Evolutionary conservation across 2,888 invertebrate species (phyloP), one percentile per base, ranked within the genome.

Genomic region (Laothoe populi): DNA sequence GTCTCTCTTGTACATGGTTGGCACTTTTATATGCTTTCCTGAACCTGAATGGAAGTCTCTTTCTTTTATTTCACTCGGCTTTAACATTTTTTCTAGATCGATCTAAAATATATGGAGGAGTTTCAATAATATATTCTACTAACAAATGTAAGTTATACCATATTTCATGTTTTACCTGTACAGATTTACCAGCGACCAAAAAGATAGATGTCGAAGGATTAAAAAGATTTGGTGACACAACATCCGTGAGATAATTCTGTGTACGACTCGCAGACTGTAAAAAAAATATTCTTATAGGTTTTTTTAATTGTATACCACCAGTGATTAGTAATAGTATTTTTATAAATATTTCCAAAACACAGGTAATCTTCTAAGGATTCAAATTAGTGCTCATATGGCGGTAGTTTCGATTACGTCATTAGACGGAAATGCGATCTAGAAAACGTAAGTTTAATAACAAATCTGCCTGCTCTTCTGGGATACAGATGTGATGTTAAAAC

Each of bases 1-100:
- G 10, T 46, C 38, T 49, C 40, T 62, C 16, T 57, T 57, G 38
- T 49, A 19, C 60, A 64, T 62, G 3, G 62, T 64, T 24, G 19
- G 57, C 10, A 62, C 48, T 62, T 62, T 53, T 7, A 45, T 21
- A 24, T 16, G 19, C 11, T 59, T 60, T 4, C 23, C 45, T 26
- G 7, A n/a, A 7, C 31, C 23, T 38, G 44, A n/a, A 7, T 44
- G 44, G 44, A 64, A 64, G 11, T 60, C 60, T 13, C 57, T 31
- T 19, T 62, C 40, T 44, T 49, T 60, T 10, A 59, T 58, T 26
- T 60, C 24, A 13, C 10, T 31, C n/a, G 64, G 48, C 21, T 24
- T 57, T 46, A 64, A 64, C 13, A 31, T 35, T 16, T 40, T 60
- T 31, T 60, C n/a, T 46, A 53, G 57, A n/a, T 49, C 8, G 8